Base-by-base conservation (phyloP, 2,888 invertebrate species). In the Cosmia pyralina region DNA sequence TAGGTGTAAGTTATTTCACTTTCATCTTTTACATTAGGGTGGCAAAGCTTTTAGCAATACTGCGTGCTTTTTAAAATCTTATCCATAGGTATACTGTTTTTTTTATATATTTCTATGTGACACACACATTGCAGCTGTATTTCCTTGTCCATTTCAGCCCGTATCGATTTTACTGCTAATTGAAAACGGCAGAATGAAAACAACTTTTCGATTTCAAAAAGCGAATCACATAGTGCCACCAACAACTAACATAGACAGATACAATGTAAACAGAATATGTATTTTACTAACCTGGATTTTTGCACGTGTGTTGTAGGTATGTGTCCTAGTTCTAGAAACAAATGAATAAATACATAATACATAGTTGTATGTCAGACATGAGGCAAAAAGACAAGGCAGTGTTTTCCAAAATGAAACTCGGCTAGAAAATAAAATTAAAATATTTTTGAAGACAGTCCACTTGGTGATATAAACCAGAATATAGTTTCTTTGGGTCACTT, bases 201-300 rank as follows among this genome's bases (percentile, higher is more conserved):
- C 34, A 67, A 28, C n/a, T 44, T 66, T 62, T 69, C 57, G 17
- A 63, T 76, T 71, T 58, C 55, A 81, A 75, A 80, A 62, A 66
- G 65, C 62, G 28, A 66, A 81, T 69, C 81, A 60, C 22, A 22
- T 19, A 44, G 63, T 60, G 22, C 60, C 41, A 48, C 22, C 46
- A 53, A 50, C 68, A 60, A 80, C 81, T 65, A 64, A 76, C 63
- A 38, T 38, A 8, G 15, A 65, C 38, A 55, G 50, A 46, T 19
- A 55, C 76, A 79, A 38, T 38, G 38, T 38, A 38, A 76, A 79
- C 50, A 70, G 77, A 79, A 81, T 79, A 28, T 28, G 28, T 28
- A 79, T 76, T 75, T 63, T 59, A 76, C 50, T 55, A 52, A 34
- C 50, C 28, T 13, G 53, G 44, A 78, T 70, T 64, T 70, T 64